A percentile compares a stretch with the other conserved stretches of the same genome.
Conservation (phyloP, 2,113 vertebrate species). For the Lasiurus cinereus region DNA sequence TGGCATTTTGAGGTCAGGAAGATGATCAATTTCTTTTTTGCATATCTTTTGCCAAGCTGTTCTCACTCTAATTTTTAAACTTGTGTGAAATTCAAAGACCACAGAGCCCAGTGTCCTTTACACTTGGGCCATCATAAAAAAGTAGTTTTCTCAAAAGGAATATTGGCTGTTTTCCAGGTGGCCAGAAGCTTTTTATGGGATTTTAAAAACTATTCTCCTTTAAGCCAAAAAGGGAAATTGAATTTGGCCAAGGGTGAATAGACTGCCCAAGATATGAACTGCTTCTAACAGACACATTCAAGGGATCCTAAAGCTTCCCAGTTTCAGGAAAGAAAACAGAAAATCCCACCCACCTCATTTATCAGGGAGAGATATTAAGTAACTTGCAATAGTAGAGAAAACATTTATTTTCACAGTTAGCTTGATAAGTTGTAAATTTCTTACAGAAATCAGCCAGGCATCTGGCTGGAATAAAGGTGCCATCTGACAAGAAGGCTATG, state of each 20-base stretch:
- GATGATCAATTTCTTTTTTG: constrained; percentile 49
- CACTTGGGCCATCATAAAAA: constrained; percentile 73
- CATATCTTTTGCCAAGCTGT: constrained; percentile 60
- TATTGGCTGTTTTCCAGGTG: constrained; percentile 69
- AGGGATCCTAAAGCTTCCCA: constrained; percentile 36
- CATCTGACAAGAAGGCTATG: neutral
- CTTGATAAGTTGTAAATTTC: neutral
- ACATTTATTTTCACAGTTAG: neutral
- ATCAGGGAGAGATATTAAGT: constrained; percentile 25
- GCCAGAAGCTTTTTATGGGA: constrained; percentile 61
- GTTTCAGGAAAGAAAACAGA: constrained; percentile 12
- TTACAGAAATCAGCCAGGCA: constrained; percentile 22
- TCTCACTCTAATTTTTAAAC: constrained; percentile 79
- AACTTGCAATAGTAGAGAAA: constrained; percentile 33
- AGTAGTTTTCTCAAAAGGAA: constrained; percentile 73
- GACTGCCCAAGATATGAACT: constrained; percentile 64
- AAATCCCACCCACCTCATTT: constrained; percentile 37
- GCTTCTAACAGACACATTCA: constrained; percentile 55
- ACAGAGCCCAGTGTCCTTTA: constrained; percentile 65
- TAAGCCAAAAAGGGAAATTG: constrained; percentile 75
- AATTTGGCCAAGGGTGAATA: constrained; percentile 73
- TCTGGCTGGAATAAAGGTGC: neutral
- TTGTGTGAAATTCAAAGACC: constrained; percentile 75
- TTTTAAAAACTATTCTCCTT: constrained; percentile 68
- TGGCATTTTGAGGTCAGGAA: constrained; percentile 64